Evolutionary conservation across 2,797 vertebrate genomes (phyloP), one percentile per base, ranked within the genome.

Genomic region (Sebastes alutus): DNA sequence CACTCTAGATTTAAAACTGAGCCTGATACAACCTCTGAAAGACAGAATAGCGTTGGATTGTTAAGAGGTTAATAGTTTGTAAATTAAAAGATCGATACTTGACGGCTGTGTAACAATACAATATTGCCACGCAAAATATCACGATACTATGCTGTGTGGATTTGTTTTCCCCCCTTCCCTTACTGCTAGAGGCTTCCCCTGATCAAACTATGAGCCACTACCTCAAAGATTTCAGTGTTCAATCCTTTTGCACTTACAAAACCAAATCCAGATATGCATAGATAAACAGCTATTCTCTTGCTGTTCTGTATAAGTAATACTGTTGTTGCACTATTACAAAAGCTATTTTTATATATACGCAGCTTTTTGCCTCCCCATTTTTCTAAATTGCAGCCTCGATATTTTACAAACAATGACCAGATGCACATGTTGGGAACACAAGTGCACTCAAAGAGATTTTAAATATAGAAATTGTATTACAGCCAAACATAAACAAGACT

Each of bases 381-480:
- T 65, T 75, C 35, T 25, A 20, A 73, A 63, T 3, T 70, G 52
- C 58, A 42, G 62, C 6, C 70, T 27, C 23, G 54, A 35, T 71
- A 55, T 75, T 80, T 62, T 6, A 20, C 55, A 70, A 82, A 87
- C 72, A 77, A 85, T 80, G 49, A 55, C 72, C 56, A 72, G 75
- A 61, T 18, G 20, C 25, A 68, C 62, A 77, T 30, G 64, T 67
- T 22, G 32, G 55, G 35, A 77, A 75, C 32, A 77, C 23, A 25
- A 66, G 14, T 32, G 13, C n/a, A n/a, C 33, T 77, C 73, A 87
- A 77, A 76, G 67, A 74, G 38, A 71, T 30, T 80, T 69, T 46
- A 86, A 73, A n/a, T 76, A 82, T 76, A 89, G 78, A 84, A 69
- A 73, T 4, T 83, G 72, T 76, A 59, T 35, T 12, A 67, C 4